Conservation (phyloP, 2,113 vertebrate genomes). For the Megaleporinus macrocephalus region DNA sequence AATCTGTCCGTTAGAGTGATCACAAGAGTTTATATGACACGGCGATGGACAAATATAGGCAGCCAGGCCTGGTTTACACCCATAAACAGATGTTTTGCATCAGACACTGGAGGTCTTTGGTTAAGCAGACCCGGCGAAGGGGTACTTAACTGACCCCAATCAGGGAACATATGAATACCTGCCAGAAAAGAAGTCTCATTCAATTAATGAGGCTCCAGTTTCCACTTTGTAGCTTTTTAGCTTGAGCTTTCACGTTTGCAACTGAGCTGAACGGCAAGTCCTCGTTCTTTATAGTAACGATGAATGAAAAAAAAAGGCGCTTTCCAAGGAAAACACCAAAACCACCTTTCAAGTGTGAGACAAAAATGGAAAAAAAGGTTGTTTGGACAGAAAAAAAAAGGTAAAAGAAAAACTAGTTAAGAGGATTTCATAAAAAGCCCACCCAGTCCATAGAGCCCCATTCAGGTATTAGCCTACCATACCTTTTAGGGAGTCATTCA, state of each 20-base stretch:
- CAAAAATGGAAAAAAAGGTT: conserved; percentile 48
- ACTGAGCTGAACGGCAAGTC: conserved; percentile 10
- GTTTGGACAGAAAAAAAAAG: conserved; percentile 30
- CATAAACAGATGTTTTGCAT: conserved; percentile 61
- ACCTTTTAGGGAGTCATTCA: conserved; percentile 51
- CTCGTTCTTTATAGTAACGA: conserved; percentile 40
- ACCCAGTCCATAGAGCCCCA: conserved; percentile 53
- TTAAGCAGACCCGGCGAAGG: conserved; percentile 34
- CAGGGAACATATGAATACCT: conserved; percentile 48
- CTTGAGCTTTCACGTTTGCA: conserved; percentile 22
- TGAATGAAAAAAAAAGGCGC: conserved; percentile 45
- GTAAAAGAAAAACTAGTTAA: conserved; percentile 11
- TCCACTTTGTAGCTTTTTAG: conserved; percentile 24
- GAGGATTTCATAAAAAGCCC: conserved; percentile 50
- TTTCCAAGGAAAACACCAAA: conserved; percentile 56
- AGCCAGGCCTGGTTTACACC: conserved; percentile 48
- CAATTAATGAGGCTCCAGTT: conserved; percentile 50
- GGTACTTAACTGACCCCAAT: conserved; percentile 55
- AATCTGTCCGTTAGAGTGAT: conserved; percentile 39
- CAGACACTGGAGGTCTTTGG: conserved; percentile 40
- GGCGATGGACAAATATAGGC: conserved; percentile 44
- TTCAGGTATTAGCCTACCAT: conserved; percentile 48
- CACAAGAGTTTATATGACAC: conserved; percentile 52
- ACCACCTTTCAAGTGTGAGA: conserved; percentile 53
- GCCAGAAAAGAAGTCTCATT: conserved; percentile 47